Evolutionary conservation across 2,888 invertebrate species (phyloP).

Genomic region (Ophion costatus): DNA sequence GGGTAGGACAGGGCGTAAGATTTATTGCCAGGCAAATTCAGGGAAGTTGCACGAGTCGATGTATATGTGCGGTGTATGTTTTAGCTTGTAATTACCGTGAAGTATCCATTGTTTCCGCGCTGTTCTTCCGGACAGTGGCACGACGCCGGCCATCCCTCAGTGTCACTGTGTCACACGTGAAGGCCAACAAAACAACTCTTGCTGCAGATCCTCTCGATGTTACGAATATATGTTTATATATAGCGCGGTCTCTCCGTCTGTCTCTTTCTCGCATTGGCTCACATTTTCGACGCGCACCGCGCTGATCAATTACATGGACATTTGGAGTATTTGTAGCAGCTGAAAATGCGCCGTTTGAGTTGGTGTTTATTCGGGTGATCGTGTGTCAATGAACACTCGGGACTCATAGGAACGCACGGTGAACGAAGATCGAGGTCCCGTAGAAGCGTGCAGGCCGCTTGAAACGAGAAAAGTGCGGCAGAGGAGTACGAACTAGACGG

Average conservation of each 20-base stretch:
- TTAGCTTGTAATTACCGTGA: slow-evolving; percentile 86
- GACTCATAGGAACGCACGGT: background rate
- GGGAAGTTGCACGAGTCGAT: background rate
- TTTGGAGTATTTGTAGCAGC: background rate
- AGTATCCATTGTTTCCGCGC: slow-evolving; percentile 91
- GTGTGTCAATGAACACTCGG: background rate
- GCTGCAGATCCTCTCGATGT: slow-evolving; percentile 2
- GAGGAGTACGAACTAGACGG: background rate
- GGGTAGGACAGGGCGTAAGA: background rate
- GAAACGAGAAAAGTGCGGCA: background rate
- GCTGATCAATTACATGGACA: background rate
- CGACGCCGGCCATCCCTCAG: slow-evolving; percentile 85
- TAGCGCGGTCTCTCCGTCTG: background rate
- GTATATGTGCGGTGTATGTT: background rate
- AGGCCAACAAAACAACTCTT: slow-evolving; percentile 49
- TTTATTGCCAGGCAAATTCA: background rate
- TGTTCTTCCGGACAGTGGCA: slow-evolving; percentile 86
- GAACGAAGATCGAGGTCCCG: background rate
- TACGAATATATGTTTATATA: background rate
- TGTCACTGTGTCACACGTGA: slow-evolving; percentile 1
- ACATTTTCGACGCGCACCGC: slow-evolving; percentile 10
- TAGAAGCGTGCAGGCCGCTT: background rate
- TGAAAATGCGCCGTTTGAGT: background rate
- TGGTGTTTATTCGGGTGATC: background rate
- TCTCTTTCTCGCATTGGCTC: slow-evolving; percentile 13